Evolutionary conservation across 2,113 vertebrate genomes (phyloP).

Genomic region (Turdus rufiventris): DNA sequence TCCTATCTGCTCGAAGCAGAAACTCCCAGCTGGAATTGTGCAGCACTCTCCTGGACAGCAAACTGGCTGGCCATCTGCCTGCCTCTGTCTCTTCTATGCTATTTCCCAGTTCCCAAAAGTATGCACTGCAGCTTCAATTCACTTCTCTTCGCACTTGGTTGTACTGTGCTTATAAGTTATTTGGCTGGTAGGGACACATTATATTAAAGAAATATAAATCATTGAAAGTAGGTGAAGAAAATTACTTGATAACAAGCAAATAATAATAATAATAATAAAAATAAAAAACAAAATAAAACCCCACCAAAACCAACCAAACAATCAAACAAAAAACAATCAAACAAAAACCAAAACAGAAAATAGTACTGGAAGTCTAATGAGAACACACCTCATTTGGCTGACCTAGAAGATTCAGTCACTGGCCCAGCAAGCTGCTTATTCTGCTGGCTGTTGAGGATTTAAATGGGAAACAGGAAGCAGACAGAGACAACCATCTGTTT

Average conservation of each 20-base stretch:
- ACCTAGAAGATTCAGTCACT: not conserved
- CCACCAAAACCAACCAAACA: not conserved
- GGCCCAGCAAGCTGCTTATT: not conserved
- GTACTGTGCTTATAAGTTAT: not conserved
- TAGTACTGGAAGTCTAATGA: not conserved
- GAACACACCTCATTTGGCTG: not conserved
- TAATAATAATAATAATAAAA: not conserved
- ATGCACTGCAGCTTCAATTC: not conserved
- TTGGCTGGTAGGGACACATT: not conserved
- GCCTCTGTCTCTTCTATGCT: conserved; percentile 26
- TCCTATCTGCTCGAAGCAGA: conserved; percentile 45
- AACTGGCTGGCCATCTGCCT: conserved; percentile 36
- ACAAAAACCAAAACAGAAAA: not conserved
- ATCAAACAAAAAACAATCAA: not conserved
- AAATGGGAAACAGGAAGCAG: not conserved
- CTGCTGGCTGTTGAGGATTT: not conserved
- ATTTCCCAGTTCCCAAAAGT: conserved; percentile 28
- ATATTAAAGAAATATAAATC: not conserved
- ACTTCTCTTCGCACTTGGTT: not conserved
- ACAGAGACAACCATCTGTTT: not conserved
- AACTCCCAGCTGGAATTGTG: conserved; percentile 10
- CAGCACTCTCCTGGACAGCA: conserved; percentile 14
- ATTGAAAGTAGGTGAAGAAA: not conserved
- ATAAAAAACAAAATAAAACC: not conserved
- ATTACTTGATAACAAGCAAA: not conserved